Percentiles rank a stretch among this genome's conserved stretches.
Evolutionary conservation across 2,113 vertebrate species (phyloP).

Genomic region (Pachypanchax playfairii): DNA sequence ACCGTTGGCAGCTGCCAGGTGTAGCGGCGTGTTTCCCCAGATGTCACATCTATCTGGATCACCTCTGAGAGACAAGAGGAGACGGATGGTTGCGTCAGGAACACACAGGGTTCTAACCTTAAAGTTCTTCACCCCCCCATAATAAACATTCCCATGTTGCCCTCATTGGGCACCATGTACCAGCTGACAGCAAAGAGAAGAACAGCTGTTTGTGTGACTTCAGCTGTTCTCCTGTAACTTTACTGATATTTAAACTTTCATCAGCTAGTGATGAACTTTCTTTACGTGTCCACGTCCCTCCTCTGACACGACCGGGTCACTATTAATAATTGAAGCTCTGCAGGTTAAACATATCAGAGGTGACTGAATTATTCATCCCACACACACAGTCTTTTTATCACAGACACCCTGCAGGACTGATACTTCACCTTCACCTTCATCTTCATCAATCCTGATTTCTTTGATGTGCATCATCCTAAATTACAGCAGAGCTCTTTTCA

Average conservation of each 20-base stretch:
- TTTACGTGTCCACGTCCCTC: constrained; percentile 7
- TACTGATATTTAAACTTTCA: neutral
- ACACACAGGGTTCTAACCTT: too few relatives aligned
- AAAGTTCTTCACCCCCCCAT: too few relatives aligned
- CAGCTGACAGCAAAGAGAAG: too few relatives aligned
- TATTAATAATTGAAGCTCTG: constrained; percentile 87
- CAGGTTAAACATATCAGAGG: constrained; percentile 76
- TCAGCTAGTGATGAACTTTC: too few relatives aligned
- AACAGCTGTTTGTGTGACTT: neutral
- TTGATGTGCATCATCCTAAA: too few relatives aligned
- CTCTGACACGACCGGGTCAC: constrained; percentile 57
- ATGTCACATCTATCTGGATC: constrained; percentile 98
- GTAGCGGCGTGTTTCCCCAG: constrained; percentile 97
- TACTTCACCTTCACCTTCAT: neutral
- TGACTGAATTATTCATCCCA: constrained; percentile 85
- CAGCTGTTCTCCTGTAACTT: too few relatives aligned
- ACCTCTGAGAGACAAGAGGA: constrained; percentile 78
- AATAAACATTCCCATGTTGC: too few relatives aligned
- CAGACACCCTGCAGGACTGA: constrained; percentile 31
- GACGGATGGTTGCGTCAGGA: too few relatives aligned
- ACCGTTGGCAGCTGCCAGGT: constrained; percentile 92
- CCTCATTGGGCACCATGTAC: too few relatives aligned
- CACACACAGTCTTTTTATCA: constrained; percentile 35
- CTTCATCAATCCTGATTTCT: constrained; percentile 32
- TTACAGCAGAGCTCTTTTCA: neutral